Conservation (phyloP, 2,888 invertebrate species). For the Acleris emargana region DNA sequence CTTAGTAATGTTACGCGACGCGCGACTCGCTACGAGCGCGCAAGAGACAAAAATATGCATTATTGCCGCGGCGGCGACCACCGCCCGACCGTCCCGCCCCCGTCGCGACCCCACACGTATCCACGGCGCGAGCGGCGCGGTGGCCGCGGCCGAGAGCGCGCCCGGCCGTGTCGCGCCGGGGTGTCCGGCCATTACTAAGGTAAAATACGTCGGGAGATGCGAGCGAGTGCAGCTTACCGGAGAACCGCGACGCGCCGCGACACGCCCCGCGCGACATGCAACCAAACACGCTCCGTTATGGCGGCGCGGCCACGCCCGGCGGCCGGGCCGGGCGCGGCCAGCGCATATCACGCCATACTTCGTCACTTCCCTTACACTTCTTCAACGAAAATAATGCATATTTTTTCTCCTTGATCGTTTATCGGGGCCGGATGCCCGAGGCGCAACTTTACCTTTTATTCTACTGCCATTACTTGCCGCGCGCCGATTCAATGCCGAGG, state of each 20-base stretch:
- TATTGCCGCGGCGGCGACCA: slow-evolving; percentile 53
- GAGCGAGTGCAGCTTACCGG: slow-evolving; percentile 67
- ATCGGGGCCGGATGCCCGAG: slow-evolving; percentile 7
- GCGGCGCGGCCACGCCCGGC: slow-evolving; percentile 21
- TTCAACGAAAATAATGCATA: slow-evolving; percentile 70
- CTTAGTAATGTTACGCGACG: slow-evolving; percentile 75
- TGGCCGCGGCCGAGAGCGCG: slow-evolving; percentile 26
- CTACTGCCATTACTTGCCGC: slow-evolving; percentile 17
- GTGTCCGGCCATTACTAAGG: slow-evolving; percentile 72
- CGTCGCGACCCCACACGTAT: slow-evolving; percentile 9
- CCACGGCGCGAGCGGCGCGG: not conserved
- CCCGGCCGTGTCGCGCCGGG: slow-evolving; percentile 38
- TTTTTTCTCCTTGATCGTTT: slow-evolving; percentile 62
- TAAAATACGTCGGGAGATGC: slow-evolving; percentile 66
- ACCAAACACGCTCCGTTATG: slow-evolving; percentile 62
- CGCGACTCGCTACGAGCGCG: slow-evolving; percentile 47
- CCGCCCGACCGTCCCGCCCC: slow-evolving; percentile 16
- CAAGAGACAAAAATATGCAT: slow-evolving; percentile 79
- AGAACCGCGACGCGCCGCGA: slow-evolving; percentile 48
- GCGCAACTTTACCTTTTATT: slow-evolving; percentile 13
- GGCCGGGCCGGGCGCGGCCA: slow-evolving; percentile 20
- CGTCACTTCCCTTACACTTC: slow-evolving; percentile 16
- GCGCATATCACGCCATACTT: not conserved
- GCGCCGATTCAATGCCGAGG: not conserved
- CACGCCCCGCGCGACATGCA: slow-evolving; percentile 61